A percentile compares a stretch with the other conserved stretches of the same genome.
These are phyloP conservation scores for Heloderma charlesbogerti DNA, from an alignment of 2,113 vertebrate species.

Conservation along the genomic window DNA sequence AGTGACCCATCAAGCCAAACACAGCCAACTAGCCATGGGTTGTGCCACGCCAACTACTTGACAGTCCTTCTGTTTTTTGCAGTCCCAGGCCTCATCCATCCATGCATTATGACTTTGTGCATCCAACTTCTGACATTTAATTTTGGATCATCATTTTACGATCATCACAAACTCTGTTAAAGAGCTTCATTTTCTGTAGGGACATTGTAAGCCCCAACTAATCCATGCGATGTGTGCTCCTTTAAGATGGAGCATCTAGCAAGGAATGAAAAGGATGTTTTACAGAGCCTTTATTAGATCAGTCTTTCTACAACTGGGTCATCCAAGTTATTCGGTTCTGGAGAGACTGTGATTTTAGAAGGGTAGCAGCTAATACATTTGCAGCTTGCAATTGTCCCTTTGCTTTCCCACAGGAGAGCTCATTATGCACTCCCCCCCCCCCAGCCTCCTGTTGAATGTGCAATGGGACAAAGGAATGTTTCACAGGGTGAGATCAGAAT, in stretches of 20 bases:
- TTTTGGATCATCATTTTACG: conserved; percentile 50
- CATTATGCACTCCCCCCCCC: not conserved
- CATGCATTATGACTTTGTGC: not conserved
- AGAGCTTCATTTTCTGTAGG: conserved; percentile 50
- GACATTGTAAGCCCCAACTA: conserved; percentile 49
- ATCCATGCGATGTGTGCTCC: conserved; percentile 49
- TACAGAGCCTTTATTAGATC: conserved; percentile 44
- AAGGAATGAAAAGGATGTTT: conserved; percentile 50
- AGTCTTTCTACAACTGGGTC: conserved; percentile 20
- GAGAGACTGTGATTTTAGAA: conserved; percentile 17
- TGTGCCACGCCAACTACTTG: not conserved
- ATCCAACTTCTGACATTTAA: not conserved
- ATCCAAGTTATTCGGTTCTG: conserved; percentile 39
- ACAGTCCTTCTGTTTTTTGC: not conserved
- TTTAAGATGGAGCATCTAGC: conserved; percentile 40
- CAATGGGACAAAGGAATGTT: not conserved
- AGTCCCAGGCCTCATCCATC: not conserved
- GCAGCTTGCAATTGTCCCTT: conserved; percentile 41
- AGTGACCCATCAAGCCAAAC: not conserved
- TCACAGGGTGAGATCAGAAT: conserved; percentile 34
- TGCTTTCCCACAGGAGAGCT: conserved; percentile 35
- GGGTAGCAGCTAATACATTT: conserved; percentile 36
- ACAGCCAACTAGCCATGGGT: not conserved
- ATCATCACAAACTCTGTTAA: conserved; percentile 25
- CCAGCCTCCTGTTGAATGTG: conserved; percentile 19